These are phyloP conservation scores for Eira barbara DNA, from an alignment of 2,113 vertebrate genomes.

Conservation along the genomic window DNA sequence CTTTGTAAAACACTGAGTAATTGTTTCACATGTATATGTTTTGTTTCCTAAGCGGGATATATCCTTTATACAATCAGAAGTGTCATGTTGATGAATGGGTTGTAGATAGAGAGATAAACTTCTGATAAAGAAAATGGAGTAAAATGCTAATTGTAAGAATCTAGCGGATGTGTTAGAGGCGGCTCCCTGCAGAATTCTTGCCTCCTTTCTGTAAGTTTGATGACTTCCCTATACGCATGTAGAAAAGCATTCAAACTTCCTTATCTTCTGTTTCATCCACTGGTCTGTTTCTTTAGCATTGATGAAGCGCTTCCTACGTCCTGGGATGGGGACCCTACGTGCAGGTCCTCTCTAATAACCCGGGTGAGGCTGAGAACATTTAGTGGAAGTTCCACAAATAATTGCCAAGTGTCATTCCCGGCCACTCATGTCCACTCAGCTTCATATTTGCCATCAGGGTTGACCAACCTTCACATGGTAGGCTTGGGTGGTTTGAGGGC, in stretches of 20 bases:
- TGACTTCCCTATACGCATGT: background rate
- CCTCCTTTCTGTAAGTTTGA: background rate
- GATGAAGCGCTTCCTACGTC: background rate
- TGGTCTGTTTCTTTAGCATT: background rate
- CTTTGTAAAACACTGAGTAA: background rate
- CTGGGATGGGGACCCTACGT: background rate
- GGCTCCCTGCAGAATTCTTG: background rate
- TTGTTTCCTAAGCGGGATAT: constrained; percentile 3
- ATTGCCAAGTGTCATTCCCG: background rate
- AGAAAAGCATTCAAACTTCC: background rate
- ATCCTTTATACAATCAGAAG: constrained; percentile 9
- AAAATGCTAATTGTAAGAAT: constrained; percentile 13
- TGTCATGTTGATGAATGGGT: constrained; percentile 5
- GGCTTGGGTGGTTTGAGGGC: background rate
- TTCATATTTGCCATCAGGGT: background rate
- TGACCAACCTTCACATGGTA: background rate
- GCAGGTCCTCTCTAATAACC: background rate
- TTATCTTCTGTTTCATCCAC: background rate
- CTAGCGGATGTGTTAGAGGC: background rate
- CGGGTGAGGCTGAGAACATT: background rate
- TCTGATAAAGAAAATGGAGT: constrained; percentile 37
- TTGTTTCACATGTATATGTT: background rate
- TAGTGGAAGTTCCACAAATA: too few relatives aligned
- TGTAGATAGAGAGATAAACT: background rate
- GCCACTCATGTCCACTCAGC: background rate